Conservation (phyloP, 2,797 vertebrate species). For the Craterocephalus amniculus region DNA sequence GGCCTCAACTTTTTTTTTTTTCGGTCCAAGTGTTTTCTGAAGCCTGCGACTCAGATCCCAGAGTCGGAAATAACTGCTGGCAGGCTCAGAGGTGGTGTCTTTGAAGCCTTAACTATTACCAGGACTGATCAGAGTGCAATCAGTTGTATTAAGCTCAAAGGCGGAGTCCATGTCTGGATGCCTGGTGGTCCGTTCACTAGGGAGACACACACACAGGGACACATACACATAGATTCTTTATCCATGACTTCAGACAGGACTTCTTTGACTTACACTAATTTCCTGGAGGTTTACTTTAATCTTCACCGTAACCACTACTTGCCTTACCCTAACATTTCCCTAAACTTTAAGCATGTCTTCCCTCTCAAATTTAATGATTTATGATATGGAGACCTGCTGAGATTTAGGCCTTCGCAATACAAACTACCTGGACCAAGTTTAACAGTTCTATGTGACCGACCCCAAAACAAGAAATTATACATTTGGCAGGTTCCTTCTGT, state of each 20-base stretch:
- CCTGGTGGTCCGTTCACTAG: conserved; percentile 67
- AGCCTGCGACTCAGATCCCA: conserved; percentile 48
- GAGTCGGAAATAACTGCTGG: conserved; percentile 69
- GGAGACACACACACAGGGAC: conserved; percentile 37
- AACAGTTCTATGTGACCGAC: conserved; percentile 62
- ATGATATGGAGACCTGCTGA: neutral
- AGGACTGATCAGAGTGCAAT: conserved; percentile 76
- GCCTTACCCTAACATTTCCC: neutral
- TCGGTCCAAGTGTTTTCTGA: conserved; percentile 48
- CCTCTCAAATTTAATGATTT: neutral
- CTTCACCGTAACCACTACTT: conserved; percentile 16
- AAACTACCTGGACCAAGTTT: conserved; percentile 13
- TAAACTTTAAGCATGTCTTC: conserved; percentile 2
- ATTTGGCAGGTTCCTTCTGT: conserved; percentile 52
- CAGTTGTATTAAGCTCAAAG: conserved; percentile 75
- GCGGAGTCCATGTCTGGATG: conserved; percentile 62
- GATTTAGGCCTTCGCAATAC: neutral
- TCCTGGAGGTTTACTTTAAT: conserved; percentile 5
- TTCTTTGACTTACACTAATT: conserved; percentile 6
- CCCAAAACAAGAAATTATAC: conserved; percentile 60
- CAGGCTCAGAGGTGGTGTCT: conserved; percentile 66
- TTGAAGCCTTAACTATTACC: conserved; percentile 77
- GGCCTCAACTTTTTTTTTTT: neutral
- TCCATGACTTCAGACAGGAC: conserved; percentile 20
- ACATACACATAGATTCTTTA: conserved; percentile 12